Base-by-base conservation (phyloP, 2,113 vertebrate species). In the Psammodynastes pulverulentus region DNA sequence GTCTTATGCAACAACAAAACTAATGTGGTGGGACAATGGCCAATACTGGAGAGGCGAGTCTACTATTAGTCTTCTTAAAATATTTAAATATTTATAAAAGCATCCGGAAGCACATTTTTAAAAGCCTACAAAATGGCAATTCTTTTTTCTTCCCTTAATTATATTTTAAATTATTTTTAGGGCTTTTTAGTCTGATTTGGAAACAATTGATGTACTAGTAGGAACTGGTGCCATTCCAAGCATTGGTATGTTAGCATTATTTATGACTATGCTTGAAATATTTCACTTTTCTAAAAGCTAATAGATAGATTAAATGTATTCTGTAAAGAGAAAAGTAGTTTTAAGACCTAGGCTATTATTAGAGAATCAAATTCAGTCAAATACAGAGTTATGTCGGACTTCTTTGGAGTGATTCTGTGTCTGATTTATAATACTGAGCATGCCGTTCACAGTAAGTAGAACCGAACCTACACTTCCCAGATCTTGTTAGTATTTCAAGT, bases 51-150 rank as follows among this genome's bases (percentile, higher is more conserved):
- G 10, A 52, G 79, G 86, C n/a, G 24, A 92, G 67, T 91, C n/a
- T 95, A 79, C 2, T 92, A 46, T 89, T 94, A 39, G 23, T 94
- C 23, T 92, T 93, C 89, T 94, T 95, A 92, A 46, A 91, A 85
- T 72, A 48, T 91, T 96, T 90, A 94, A 95, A 95, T 92, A 96
- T 91, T 29, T 87, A 79, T 93, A 95, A 85, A 96, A 95, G 52
- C 46, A 79, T 53, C 90, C 19, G 91, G 84, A 91, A 94, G 91
- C 2, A 87, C 4, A 88, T 92, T 88, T 95, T 48, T 89, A 95
- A 96, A 92, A 9, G 23, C 34, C 93, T 95, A 88, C 91, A 91
- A 29, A 91, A 94, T 92, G 91, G 8, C 2, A 86, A 0, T 88
- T 9, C 15, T 93, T 23, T 62, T 6, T 45, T 45, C 39, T 51